phyloP scores from a whole-genome alignment of 64 coral and sea anemone genomes.

The Montipora efflorescens region DNA sequence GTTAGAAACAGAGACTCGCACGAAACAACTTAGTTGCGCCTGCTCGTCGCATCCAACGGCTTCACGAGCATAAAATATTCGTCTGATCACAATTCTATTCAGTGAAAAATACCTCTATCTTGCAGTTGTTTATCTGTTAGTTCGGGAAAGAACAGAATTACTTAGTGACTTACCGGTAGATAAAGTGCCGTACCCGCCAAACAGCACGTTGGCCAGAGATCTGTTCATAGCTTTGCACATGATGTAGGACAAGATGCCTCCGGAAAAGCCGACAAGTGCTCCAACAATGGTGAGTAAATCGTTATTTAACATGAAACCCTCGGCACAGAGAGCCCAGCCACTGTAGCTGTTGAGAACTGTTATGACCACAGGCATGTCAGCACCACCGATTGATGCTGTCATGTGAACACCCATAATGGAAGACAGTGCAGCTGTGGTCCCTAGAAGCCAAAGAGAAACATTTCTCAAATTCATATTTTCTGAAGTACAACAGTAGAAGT shows the following conservation, averaged over 20 bases:
- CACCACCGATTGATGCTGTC: constrained; percentile 97
- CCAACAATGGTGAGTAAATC: constrained; percentile 98
- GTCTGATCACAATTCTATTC: too few relatives aligned
- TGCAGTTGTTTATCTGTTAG: too few relatives aligned
- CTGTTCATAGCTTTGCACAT: constrained; percentile 99
- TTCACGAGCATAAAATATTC: too few relatives aligned
- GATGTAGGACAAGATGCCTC: constrained; percentile 98
- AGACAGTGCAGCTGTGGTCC: constrained; percentile 84
- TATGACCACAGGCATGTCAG: constrained; percentile 99
- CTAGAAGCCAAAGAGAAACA: constrained; percentile 23
- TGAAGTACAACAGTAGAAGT: too few relatives aligned
- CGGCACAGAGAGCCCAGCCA: constrained; percentile 99
- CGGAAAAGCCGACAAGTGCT: constrained; percentile 97
- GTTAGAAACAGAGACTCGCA: too few relatives aligned
- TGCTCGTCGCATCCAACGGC: too few relatives aligned
- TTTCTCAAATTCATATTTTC: too few relatives aligned
- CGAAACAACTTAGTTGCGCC: too few relatives aligned
- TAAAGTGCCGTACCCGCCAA: constrained; percentile 96
- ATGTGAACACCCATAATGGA: constrained; percentile 99
- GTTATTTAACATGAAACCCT: constrained; percentile 99
- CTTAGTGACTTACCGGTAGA: constrained; percentile 84
- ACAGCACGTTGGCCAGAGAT: constrained; percentile 90
- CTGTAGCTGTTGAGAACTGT: constrained; percentile 99
- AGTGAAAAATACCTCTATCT: too few relatives aligned
- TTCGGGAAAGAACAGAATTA: background rate